These are phyloP conservation scores for Sinodicranocentrus sp. DNA, from an alignment of 2,888 invertebrate species.

Conservation along the genomic window DNA sequence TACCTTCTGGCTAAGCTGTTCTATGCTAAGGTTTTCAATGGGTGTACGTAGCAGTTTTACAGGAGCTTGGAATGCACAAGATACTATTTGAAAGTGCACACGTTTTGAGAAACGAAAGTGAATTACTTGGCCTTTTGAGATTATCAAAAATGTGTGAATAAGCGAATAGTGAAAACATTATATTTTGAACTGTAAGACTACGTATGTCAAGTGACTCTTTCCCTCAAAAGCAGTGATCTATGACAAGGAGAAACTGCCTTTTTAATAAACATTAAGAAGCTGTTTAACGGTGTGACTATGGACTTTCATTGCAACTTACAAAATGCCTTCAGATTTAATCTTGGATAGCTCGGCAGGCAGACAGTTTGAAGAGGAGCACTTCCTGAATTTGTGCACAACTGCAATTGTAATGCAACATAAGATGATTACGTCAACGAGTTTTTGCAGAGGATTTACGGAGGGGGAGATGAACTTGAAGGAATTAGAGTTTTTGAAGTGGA, in stretches of 20 bases:
- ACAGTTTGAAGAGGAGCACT: conserved; percentile 24
- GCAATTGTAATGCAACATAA: neutral
- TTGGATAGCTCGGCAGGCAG: conserved; percentile 21
- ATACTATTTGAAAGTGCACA: too few relatives aligned
- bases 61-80: too few relatives aligned
- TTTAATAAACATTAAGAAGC: neutral
- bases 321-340: neutral
- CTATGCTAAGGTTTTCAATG: too few relatives aligned
- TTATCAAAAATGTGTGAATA: conserved; percentile 28
- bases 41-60: too few relatives aligned
- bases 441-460: neutral
- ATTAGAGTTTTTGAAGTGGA: neutral
- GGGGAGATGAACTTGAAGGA: neutral
- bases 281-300: neutral
- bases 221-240: neutral
- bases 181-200: conserved; percentile 36
- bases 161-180: neutral
- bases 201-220: conserved; percentile 18
- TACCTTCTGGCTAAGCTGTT: too few relatives aligned
- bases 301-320: conserved; percentile 3
- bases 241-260: neutral
- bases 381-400: neutral
- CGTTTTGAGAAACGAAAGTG: neutral
- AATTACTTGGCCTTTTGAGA: conserved; percentile 63
- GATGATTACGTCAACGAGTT: neutral